Evolutionary conservation across 2,888 invertebrate species (phyloP).

Genomic region (Deilephila porcellus): DNA sequence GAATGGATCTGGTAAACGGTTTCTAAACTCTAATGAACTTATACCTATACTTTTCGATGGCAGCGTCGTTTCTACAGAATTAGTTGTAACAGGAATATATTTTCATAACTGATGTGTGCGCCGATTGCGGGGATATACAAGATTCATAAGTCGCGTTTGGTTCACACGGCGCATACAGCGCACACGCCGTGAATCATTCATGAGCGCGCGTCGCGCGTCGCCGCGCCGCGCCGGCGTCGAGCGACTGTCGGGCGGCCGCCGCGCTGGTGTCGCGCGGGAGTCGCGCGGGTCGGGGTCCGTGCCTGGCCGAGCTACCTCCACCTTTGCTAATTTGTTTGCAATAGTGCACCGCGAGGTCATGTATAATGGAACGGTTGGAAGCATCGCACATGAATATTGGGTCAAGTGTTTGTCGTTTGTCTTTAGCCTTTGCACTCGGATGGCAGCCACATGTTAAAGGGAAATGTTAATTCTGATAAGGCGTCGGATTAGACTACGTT

Average conservation of each 20-base stretch:
- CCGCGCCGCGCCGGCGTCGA: no score
- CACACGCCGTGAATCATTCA: neutral
- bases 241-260: no score
- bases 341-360: neutral
- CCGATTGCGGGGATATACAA: neutral
- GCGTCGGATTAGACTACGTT: neutral
- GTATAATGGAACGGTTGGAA: no score
- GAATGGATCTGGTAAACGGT: no score
- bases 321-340: neutral
- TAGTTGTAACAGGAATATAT: neutral
- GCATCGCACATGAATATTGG: no score
- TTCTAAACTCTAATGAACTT: no score
- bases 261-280: neutral
- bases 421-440: neutral
- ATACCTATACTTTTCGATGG: no score
- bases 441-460: neutral
- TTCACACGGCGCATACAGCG: neutral
- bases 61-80: neutral
- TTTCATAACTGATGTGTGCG: conserved; percentile 17
- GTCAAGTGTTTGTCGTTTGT: neutral
- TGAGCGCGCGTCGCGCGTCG: neutral
- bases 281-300: neutral
- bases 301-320: neutral
- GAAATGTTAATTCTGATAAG: neutral
- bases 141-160: neutral